Evolutionary conservation across 2,888 invertebrate genomes (phyloP).

Genomic region (Conus canariensis): DNA sequence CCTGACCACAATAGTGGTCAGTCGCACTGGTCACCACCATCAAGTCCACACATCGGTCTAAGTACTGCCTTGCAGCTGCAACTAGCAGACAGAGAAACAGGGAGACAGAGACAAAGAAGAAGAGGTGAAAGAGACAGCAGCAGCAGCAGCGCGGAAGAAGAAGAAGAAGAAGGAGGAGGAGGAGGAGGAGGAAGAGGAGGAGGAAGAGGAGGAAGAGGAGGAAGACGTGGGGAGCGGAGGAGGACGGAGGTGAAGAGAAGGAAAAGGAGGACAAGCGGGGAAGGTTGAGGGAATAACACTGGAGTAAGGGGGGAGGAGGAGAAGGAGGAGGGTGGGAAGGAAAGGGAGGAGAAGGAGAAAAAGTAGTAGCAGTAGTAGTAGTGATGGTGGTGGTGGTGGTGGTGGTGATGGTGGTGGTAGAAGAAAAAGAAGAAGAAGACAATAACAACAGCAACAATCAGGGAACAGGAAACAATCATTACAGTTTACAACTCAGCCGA

Average conservation of each 20-base stretch:
- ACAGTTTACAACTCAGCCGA: not conserved
- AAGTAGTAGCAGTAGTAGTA: not conserved
- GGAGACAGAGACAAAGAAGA: not conserved
- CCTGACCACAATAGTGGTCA: not conserved
- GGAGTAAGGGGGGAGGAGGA: not conserved
- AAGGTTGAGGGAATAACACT: not conserved
- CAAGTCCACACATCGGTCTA: too few relatives aligned
- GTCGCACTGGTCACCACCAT: not conserved
- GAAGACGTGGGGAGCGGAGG: too few relatives aligned
- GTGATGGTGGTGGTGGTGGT: too few relatives aligned
- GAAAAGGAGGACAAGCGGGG: too few relatives aligned
- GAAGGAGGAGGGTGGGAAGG: conserved; percentile 3
- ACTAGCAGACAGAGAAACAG: not conserved
- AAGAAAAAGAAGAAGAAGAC: not conserved
- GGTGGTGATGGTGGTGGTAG: not conserved
- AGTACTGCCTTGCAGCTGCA: too few relatives aligned
- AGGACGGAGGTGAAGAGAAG: not conserved
- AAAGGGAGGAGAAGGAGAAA: not conserved
- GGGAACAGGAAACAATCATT: not conserved
- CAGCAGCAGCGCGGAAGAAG: not conserved
- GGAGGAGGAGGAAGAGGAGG: too few relatives aligned
- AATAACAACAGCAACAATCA: not conserved
- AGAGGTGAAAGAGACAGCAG: not conserved
- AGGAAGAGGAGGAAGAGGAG: too few relatives aligned
- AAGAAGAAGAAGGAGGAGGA: not conserved